Conservation (phyloP, 2,888 invertebrate species). For the Steinernema scapterisci region DNA sequence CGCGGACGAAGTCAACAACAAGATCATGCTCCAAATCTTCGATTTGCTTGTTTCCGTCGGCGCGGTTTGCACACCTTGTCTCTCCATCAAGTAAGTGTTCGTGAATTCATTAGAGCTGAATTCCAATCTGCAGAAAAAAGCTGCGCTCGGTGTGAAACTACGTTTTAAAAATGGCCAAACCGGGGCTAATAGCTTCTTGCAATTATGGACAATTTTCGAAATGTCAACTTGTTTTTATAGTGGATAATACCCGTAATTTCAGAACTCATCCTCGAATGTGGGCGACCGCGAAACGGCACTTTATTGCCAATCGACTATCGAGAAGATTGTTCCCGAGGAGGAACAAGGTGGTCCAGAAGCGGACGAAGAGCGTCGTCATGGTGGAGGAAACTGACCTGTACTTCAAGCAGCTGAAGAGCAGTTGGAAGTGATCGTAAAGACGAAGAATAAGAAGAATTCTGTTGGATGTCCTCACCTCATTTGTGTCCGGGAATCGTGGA, state of each 20-base stretch:
- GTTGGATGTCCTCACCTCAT: too few species aligned
- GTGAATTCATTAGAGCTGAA: too few species aligned
- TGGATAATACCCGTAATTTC: background rate
- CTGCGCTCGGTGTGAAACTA: too few species aligned
- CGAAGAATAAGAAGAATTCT: too few species aligned
- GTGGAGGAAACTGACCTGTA: background rate
- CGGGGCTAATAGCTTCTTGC: too few species aligned
- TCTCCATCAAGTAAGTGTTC: background rate
- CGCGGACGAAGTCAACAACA: background rate
- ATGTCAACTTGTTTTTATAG: too few species aligned
- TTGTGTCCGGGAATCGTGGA: too few species aligned
- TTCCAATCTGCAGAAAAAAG: too few species aligned
- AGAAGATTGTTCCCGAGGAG: background rate
- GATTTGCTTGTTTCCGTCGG: background rate
- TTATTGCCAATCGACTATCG: background rate
- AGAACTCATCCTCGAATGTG: slow-evolving; percentile 20
- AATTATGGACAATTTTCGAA: too few species aligned
- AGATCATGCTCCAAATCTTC: background rate
- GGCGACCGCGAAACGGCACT: background rate
- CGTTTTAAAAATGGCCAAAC: too few species aligned
- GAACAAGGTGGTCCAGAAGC: background rate
- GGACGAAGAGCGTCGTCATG: background rate
- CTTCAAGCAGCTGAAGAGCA: background rate
- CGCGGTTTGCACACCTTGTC: background rate
- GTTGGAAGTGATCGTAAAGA: too few species aligned